Evolutionary conservation across 2,888 invertebrate species (phyloP), one percentile per base, ranked within the genome.

Genomic region (Epinotia demarniana): DNA sequence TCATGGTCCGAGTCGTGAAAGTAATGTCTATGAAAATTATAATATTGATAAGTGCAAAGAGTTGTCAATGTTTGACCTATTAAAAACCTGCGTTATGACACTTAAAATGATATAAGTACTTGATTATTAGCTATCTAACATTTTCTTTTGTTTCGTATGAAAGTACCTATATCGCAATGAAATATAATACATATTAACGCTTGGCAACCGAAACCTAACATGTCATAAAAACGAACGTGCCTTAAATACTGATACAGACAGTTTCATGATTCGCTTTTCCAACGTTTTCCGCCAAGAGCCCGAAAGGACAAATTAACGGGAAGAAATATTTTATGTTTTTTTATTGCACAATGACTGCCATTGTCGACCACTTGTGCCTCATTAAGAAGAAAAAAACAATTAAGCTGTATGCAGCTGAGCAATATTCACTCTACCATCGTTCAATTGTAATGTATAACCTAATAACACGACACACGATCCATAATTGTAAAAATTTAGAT

Each of bases 301-400:
- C 61, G 83, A 88, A 86, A 81, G 86, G 86, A 89, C 88, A 89
- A 91, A 92, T 89, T 89, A 89, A 87, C 83, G 83, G 86, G 80
- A 84, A 87, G 87, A 85, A 79, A 85, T 85, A 88, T 87, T 83
- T 83, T 79, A 80, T 85, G 83, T 86, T 85, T 81, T 80, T 89
- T 86, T 88, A 86, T 87, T 87, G 89, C 88, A 90, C 90, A 91
- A 92, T 90, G 90, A 91, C 88, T 86, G 88, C 83, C 82, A 92
- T 91, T 91, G 92, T 92, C 86, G 86, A 90, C 89, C 89, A 90
- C 91, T 90, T 90, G 89, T 88, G 90, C 91, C 92, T 93, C 93
- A 93, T 93, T 93, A 93, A 88, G 88, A 90, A 88, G 85, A 87
- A 82, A 87, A 91, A 90, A 89, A 91, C 89, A 92, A 92, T 92